phyloP scores from a whole-genome alignment of 1,140 invertebrate species.

The Meteorus sp. region DNA sequence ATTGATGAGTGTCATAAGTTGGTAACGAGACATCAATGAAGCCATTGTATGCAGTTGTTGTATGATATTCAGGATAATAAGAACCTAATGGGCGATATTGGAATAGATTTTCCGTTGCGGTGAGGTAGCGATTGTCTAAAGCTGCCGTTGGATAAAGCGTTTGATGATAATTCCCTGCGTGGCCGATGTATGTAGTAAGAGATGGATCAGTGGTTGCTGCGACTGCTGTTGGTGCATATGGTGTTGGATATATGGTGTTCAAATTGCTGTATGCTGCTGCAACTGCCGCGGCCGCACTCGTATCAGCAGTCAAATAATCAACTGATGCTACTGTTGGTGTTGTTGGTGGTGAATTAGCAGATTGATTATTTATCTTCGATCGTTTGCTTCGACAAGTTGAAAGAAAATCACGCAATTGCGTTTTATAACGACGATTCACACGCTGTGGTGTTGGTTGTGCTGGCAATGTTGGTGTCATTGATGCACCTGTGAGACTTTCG shows the following conservation, averaged over 20 bases:
- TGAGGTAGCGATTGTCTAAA: constrained; percentile 71
- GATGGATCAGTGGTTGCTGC: constrained; percentile 64
- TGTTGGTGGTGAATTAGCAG: constrained; percentile 46
- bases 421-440: constrained; percentile 87
- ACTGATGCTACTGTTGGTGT: constrained; percentile 61
- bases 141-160: constrained; percentile 71
- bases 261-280: constrained; percentile 80
- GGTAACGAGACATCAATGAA: constrained; percentile 63
- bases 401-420: constrained; percentile 87
- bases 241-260: constrained; percentile 77
- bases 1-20: constrained; percentile 59
- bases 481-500: constrained; percentile 72
- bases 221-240: constrained; percentile 64
- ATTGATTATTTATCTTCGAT: constrained; percentile 67
- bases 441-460: constrained; percentile 68
- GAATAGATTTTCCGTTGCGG: constrained; percentile 80
- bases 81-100: constrained; percentile 78
- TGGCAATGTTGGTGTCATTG: constrained; percentile 59
- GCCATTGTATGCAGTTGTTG: constrained; percentile 60
- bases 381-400: constrained; percentile 90
- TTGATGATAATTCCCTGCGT: constrained; percentile 73
- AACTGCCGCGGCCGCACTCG: constrained; percentile 68
- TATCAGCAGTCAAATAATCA: constrained; percentile 69
- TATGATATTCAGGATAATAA: constrained; percentile 79
- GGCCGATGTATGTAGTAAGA: constrained; percentile 70